These are phyloP conservation scores for Silurus lanzhouensis DNA, from an alignment of 2,797 vertebrate species.

Conservation along the genomic window DNA sequence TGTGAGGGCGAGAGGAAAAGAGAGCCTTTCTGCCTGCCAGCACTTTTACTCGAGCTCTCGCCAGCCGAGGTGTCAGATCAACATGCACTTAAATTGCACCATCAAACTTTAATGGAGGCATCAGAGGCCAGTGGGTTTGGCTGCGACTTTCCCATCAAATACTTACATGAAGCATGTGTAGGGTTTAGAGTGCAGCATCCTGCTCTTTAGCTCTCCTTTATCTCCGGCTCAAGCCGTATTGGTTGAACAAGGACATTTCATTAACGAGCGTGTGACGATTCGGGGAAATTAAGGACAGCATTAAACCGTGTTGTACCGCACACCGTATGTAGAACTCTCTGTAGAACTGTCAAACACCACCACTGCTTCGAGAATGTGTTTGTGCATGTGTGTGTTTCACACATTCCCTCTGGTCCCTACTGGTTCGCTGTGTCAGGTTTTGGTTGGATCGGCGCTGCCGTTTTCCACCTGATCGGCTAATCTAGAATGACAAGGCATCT, in stretches of 20 bases:
- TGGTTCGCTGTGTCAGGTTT: conserved; percentile 38
- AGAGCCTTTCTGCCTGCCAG: conserved; percentile 25
- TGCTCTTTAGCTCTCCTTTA: not conserved
- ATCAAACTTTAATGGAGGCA: conserved; percentile 50
- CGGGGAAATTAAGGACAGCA: not conserved
- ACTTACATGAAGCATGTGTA: conserved; percentile 8
- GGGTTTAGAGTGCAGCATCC: not conserved
- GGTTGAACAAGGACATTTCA: not conserved
- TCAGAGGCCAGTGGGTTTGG: not conserved
- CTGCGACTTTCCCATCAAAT: not conserved
- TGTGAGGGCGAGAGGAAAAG: not conserved
- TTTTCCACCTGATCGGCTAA: conserved; percentile 65
- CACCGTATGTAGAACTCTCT: not conserved
- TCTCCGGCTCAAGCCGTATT: not conserved
- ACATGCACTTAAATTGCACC: conserved; percentile 45
- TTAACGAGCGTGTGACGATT: not conserved
- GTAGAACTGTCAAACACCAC: not conserved
- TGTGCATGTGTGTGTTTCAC: conserved; percentile 38
- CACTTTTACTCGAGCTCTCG: conserved; percentile 33
- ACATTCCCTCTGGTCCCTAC: conserved; percentile 25
- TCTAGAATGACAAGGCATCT: conserved; percentile 66
- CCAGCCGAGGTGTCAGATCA: conserved; percentile 52
- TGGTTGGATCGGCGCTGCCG: conserved; percentile 29
- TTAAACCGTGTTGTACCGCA: not conserved
- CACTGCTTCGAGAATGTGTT: not conserved